These are phyloP conservation scores for Laodelphax striatellus DNA, from an alignment of 1,140 invertebrate species.

Conservation along the genomic window DNA sequence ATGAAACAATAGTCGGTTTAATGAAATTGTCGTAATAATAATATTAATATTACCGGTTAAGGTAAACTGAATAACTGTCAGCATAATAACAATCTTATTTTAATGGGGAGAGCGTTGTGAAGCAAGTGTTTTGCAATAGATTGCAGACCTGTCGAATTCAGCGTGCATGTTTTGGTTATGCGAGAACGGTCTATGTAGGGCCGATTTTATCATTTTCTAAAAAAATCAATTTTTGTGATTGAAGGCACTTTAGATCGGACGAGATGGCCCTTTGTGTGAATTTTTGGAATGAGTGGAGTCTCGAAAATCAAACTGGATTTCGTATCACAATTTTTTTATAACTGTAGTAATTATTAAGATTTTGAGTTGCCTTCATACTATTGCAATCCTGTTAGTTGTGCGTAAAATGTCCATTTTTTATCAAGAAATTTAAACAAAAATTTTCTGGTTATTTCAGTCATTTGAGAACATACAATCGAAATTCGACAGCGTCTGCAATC, in stretches of 20 bases:
- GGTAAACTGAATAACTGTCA: conserved; percentile 20
- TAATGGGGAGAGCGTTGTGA: conserved; percentile 20
- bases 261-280: conserved; percentile 22
- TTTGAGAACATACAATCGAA: conserved; percentile 19
- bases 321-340: conserved; percentile 22
- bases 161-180: conserved; percentile 25
- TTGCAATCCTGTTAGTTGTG: conserved; percentile 19
- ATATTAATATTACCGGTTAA: conserved; percentile 18
- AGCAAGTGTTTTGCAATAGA: conserved; percentile 19
- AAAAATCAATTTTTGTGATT: conserved; percentile 28
- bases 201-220: conserved; percentile 25
- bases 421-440: conserved; percentile 16
- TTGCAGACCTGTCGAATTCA: conserved; percentile 17
- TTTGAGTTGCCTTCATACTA: conserved; percentile 29
- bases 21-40: conserved; percentile 8
- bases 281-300: conserved; percentile 24
- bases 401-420: conserved; percentile 21
- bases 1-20: conserved; percentile 13
- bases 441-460: conserved; percentile 14
- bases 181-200: conserved; percentile 27
- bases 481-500: conserved; percentile 15
- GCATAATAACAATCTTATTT: conserved; percentile 25
- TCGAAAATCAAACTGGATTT: conserved; percentile 23
- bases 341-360: conserved; percentile 21
- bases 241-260: conserved; percentile 30